Percentiles rank a stretch among this genome's conserved stretches.
These are phyloP conservation scores for Enteromius fasciolatus DNA, from an alignment of 2,797 vertebrate genomes.

Conservation along the genomic window DNA sequence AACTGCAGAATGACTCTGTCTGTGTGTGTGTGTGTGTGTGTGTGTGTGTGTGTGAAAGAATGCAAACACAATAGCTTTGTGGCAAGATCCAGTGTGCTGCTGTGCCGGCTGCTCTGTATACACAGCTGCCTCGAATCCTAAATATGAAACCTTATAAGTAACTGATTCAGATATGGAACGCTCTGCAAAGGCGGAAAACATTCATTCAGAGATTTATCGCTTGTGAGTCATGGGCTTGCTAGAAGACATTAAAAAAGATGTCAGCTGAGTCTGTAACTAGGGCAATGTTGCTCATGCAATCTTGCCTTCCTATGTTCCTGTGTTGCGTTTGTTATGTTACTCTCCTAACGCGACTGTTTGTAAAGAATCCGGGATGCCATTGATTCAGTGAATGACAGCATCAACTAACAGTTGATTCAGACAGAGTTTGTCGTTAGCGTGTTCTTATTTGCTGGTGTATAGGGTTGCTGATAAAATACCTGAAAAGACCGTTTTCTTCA, in stretches of 20 bases:
- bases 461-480: not conserved
- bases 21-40: constrained; percentile 38
- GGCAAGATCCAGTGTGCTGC: not conserved
- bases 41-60: constrained; percentile 38
- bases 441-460: not conserved
- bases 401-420: not conserved
- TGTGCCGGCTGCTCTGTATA: not conserved
- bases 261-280: not conserved
- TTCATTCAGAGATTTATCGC: not conserved
- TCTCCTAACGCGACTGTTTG: not conserved
- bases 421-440: not conserved
- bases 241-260: not conserved
- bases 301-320: not conserved
- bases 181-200: not conserved
- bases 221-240: not conserved
- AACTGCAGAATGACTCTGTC: constrained; percentile 49
- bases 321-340: not conserved
- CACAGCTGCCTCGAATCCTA: not conserved
- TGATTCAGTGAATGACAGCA: not conserved
- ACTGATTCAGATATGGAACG: not conserved
- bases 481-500: no score
- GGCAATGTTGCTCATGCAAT: not conserved
- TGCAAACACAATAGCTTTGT: constrained; percentile 1
- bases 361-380: not conserved
- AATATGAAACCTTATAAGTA: not conserved